phyloP scores from a whole-genome alignment of 2,797 vertebrate genomes.

The Acanthurus tractus region DNA sequence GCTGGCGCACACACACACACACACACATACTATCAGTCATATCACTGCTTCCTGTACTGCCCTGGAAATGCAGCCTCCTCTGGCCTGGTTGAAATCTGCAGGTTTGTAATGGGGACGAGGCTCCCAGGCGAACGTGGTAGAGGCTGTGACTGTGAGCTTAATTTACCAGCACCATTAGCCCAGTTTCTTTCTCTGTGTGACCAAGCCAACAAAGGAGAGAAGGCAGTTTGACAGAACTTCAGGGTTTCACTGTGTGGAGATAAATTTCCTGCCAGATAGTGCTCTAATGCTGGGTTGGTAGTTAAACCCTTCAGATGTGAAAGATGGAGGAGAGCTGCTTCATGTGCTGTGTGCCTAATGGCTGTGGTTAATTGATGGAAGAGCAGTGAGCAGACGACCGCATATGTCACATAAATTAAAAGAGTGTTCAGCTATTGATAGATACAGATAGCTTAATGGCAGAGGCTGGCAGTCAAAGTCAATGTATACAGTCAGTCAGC shows the following conservation, averaged over 20 bases:
- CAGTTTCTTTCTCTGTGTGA: constrained; percentile 56
- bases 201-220: neutral
- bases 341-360: constrained; percentile 11
- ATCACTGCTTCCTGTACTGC: constrained; percentile 43
- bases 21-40: constrained; percentile 42
- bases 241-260: neutral
- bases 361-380: constrained; percentile 34
- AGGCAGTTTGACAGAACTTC: neutral
- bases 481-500: neutral
- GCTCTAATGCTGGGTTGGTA: no score
- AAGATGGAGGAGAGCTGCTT: neutral
- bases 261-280: neutral
- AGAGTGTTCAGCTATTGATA: neutral
- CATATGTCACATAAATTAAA: constrained; percentile 31
- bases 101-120: constrained; percentile 72
- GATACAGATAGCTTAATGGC: neutral
- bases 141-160: constrained; percentile 43
- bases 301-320: no score
- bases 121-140: constrained; percentile 57
- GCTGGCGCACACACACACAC: neutral
- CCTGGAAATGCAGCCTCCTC: constrained; percentile 68
- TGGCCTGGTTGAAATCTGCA: constrained; percentile 11
- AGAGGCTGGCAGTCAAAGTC: neutral
- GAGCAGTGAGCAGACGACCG: constrained; percentile 1
- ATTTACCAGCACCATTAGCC: constrained; percentile 72